These are phyloP conservation scores for Machimus atricapillus DNA, from an alignment of 2,888 invertebrate species.

Conservation along the genomic window DNA sequence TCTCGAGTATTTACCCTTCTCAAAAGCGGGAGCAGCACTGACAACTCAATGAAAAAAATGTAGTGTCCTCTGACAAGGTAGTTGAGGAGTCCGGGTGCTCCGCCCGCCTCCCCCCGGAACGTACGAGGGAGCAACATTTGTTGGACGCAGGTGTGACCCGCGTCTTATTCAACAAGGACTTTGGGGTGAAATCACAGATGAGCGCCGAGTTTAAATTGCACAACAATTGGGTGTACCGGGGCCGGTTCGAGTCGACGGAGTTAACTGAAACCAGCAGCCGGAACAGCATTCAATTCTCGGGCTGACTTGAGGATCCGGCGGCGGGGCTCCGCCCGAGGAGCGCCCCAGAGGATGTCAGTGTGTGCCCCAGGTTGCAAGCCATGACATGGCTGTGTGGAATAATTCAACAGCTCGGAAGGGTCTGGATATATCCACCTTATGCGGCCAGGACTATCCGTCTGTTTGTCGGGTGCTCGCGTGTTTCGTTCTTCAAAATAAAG, in stretches of 20 bases:
- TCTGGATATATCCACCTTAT: constrained; percentile 45
- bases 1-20: constrained; percentile 32
- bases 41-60: constrained; percentile 31
- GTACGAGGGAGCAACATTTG: constrained; percentile 40
- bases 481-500: constrained; percentile 52
- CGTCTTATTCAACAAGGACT: constrained; percentile 45
- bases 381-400: constrained; percentile 35
- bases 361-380: constrained; percentile 40
- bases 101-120: not conserved
- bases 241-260: constrained; percentile 28
- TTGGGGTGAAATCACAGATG: constrained; percentile 42
- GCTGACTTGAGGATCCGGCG: constrained; percentile 13
- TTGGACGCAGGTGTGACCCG: constrained; percentile 45
- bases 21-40: constrained; percentile 1
- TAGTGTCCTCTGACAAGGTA: constrained; percentile 9
- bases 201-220: constrained; percentile 41
- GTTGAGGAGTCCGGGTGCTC: not conserved
- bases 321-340: not conserved
- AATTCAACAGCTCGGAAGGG: constrained; percentile 41
- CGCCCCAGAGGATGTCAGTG: constrained; percentile 1
- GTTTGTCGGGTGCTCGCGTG: constrained; percentile 36
- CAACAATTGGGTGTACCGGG: constrained; percentile 39
- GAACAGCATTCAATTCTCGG: constrained; percentile 41
- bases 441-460: constrained; percentile 41
- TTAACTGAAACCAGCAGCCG: constrained; percentile 42